phyloP scores from a whole-genome alignment of 2,113 vertebrate genomes.

The Pangasianodon hypophthalmus region DNA sequence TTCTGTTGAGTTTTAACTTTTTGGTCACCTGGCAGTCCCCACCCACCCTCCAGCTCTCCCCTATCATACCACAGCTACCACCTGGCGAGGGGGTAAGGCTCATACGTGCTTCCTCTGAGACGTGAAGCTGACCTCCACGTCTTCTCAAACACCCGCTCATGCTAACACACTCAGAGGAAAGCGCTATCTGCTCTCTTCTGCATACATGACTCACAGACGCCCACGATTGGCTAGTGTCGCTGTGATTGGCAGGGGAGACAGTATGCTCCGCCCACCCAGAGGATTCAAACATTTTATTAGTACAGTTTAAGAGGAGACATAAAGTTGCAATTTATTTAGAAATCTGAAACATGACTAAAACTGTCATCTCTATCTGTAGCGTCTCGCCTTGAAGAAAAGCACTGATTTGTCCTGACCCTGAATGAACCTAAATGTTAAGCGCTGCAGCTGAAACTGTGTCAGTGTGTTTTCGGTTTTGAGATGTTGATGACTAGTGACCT shows the following conservation, averaged over 20 bases:
- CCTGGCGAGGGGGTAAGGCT: too few species aligned
- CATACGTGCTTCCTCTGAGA: too few species aligned
- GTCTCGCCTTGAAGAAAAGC: neutral
- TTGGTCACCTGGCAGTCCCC: too few species aligned
- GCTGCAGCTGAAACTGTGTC: neutral
- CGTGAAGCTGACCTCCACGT: too few species aligned
- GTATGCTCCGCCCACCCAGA: neutral
- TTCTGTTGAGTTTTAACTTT: too few species aligned
- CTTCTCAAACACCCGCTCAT: too few species aligned
- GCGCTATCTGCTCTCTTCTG: neutral
- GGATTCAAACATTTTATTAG: neutral
- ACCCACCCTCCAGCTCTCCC: too few species aligned
- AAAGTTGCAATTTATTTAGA: neutral
- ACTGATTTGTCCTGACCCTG: neutral
- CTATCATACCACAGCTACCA: too few species aligned
- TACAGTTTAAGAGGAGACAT: too few species aligned
- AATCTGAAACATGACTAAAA: neutral
- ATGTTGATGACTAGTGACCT: neutral
- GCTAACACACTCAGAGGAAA: neutral
- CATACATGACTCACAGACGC: neutral
- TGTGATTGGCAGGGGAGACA: neutral
- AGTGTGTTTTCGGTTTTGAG: neutral
- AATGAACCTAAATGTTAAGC: neutral
- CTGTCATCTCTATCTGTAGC: neutral
- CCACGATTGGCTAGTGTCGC: too few species aligned